Conservation (phyloP, 2,888 invertebrate species). For the Apocheima hispidaria region DNA sequence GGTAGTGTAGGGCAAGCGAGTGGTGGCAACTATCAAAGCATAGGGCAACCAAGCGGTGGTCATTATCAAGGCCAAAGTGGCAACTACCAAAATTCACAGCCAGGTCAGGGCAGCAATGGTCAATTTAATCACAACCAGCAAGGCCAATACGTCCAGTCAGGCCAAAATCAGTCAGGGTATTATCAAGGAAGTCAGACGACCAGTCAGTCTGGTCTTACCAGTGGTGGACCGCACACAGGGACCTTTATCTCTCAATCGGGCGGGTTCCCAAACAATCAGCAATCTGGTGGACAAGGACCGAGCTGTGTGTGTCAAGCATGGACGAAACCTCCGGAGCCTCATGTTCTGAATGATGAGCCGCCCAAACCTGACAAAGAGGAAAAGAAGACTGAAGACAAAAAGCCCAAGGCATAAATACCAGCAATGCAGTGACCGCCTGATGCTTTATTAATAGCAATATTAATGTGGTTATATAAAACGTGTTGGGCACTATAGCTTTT, state of each 20-base stretch:
- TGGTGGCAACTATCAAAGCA: conserved; percentile 22
- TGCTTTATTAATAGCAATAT: conserved; percentile 23
- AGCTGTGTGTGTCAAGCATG: conserved; percentile 78
- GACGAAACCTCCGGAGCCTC: conserved; percentile 65
- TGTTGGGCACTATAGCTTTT: conserved; percentile 37
- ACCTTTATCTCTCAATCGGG: conserved; percentile 41
- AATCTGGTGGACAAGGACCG: conserved; percentile 61
- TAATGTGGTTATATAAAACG: conserved; percentile 12
- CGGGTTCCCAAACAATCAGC: conserved; percentile 59
- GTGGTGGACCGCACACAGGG: conserved; percentile 25
- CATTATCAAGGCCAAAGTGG: conserved; percentile 24
- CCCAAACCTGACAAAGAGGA: conserved; percentile 30
- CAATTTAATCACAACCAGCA: conserved; percentile 38
- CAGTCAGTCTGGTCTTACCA: conserved; percentile 26
- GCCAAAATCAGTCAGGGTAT: conserved; percentile 40
- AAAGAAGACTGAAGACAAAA: conserved; percentile 29
- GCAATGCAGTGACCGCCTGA: conserved; percentile 8
- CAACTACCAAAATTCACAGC: conserved; percentile 34
- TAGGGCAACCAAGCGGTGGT: conserved; percentile 14
- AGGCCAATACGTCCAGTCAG: conserved; percentile 37
- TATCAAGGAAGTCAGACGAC: conserved; percentile 38
- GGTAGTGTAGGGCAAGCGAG: conserved; percentile 5
- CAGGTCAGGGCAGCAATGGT: conserved; percentile 25
- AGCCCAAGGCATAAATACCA: conserved; percentile 20
- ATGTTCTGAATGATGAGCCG: conserved; percentile 38